Conservation (phyloP, 2,113 vertebrate genomes). For the Apodemus sylvaticus region DNA sequence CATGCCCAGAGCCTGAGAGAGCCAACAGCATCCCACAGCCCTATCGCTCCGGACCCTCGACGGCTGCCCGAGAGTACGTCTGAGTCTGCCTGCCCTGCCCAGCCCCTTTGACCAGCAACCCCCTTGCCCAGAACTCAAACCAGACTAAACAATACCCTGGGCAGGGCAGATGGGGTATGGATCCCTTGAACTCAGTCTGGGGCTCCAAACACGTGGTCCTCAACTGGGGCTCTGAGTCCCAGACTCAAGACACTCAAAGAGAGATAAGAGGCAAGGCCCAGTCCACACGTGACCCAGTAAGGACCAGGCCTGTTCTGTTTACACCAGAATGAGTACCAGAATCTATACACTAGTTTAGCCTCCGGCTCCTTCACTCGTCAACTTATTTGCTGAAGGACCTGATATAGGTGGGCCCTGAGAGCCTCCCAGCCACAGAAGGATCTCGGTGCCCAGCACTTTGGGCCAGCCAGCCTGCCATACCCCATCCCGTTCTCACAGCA, state of each 20-base stretch:
- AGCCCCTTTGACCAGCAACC: background rate
- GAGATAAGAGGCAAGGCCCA: background rate
- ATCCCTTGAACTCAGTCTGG: background rate
- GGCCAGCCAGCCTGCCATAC: background rate
- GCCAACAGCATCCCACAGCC: slow-evolving; percentile 88
- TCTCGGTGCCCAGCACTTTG: background rate
- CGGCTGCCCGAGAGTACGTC: slow-evolving; percentile 95
- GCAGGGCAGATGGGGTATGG: background rate
- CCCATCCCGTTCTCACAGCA: background rate
- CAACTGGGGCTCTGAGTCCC: background rate
- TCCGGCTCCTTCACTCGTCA: fast-evolving
- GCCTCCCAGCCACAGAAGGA: background rate
- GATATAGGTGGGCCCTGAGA: background rate
- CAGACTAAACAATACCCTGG: background rate
- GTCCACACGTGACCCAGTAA: too few relatives aligned
- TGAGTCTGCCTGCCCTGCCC: slow-evolving; percentile 81
- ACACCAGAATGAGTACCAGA: background rate
- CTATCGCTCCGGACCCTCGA: slow-evolving; percentile 90
- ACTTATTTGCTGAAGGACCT: background rate
- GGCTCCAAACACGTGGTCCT: slow-evolving; percentile 14
- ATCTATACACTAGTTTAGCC: background rate
- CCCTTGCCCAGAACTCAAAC: background rate
- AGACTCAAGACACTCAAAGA: slow-evolving; percentile 22
- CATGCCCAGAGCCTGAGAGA: slow-evolving; percentile 91
- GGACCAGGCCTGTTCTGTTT: background rate